Base-by-base conservation (phyloP, 2,888 invertebrate species). In the Beris chalybata region DNA sequence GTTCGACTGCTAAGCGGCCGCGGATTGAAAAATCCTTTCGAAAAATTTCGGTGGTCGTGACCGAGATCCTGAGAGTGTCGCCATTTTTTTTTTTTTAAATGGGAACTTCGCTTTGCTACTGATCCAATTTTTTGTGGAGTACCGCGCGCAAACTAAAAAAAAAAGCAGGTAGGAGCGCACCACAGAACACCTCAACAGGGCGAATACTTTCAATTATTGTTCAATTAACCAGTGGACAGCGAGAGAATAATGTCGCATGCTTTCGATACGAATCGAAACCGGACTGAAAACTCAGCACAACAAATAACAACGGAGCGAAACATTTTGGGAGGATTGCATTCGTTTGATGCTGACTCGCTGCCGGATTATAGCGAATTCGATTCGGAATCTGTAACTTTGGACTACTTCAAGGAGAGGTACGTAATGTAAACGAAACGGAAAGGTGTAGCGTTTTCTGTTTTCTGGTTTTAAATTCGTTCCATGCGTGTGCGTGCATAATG, bases 351-450 rank as follows among this genome's bases (percentile, higher is more conserved):
- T 69, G 84, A 84, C 73, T 83, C 83, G 47, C 74, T 84, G 70
- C 82, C 83, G 56, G 83, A 83, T 75, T 84, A 82, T 72, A 83
- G 83, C 70, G 84, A 84, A 78, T 84, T 84, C 74, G 84, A 84
- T 78, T 81, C 83, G 45, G 82, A 82, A 74, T 82, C 82, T 66
- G 80, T 83, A 65, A 80, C 82, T 69, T 77, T 82, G 76, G 83
- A 82, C 72, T 83, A 82, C 74, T 80, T 80, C 72, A 79, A 78
- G 72, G 82, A 83, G 77, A 83, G 82, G 83, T 83, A 81, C 73
- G 72, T 59, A 12, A 15, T 5, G 12, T 15, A 38, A 53, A 30
- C n/a, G 31, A 31, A 30, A 59, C 12, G 38, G 38, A 38, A 38
- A 38, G 38, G 38, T 38, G 1, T 38, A 38, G 38, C 38, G 38